A percentile compares a stretch with the other conserved stretches of the same genome.
Evolutionary conservation across 2,888 invertebrate genomes (phyloP).

Genomic region (Tethea ocularis): DNA sequence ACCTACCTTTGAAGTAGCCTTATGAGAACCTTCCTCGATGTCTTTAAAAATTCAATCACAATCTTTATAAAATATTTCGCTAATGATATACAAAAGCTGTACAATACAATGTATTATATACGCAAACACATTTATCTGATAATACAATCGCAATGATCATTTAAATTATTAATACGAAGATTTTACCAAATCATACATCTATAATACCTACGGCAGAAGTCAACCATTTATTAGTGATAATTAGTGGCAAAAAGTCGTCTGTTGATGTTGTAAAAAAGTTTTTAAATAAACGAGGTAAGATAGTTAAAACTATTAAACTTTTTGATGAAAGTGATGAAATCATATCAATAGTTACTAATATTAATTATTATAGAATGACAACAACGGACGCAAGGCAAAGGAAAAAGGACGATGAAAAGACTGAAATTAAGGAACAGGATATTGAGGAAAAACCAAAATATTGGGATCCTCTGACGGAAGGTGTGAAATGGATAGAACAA

Average conservation of each 20-base stretch:
- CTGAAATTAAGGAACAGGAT: slow-evolving; percentile 15
- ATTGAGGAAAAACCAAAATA: slow-evolving; percentile 42
- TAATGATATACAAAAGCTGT: neutral
- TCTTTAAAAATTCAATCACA: no score
- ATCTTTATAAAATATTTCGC: neutral
- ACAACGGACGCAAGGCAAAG: slow-evolving; percentile 42
- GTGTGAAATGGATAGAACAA: slow-evolving; percentile 85
- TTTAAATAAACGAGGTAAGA: slow-evolving; percentile 16
- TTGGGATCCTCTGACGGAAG: slow-evolving; percentile 81
- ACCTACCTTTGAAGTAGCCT: no score
- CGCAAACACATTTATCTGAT: neutral
- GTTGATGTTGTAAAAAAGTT: slow-evolving; percentile 19
- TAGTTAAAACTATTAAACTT: neutral
- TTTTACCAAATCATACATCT: neutral
- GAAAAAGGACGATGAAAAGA: slow-evolving; percentile 21
- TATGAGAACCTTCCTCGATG: no score
- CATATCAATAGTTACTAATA: neutral
- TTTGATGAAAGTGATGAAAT: neutral
- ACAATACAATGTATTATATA: neutral
- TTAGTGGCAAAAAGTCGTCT: slow-evolving; percentile 51
- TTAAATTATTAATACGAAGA: neutral
- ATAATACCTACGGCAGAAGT: neutral
- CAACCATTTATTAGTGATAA: slow-evolving; percentile 42
- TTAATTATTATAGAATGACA: slow-evolving; percentile 27
- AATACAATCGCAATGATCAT: neutral